phyloP scores from a whole-genome alignment of 1,140 invertebrate species.

The Acyrthosiphon pisum region DNA sequence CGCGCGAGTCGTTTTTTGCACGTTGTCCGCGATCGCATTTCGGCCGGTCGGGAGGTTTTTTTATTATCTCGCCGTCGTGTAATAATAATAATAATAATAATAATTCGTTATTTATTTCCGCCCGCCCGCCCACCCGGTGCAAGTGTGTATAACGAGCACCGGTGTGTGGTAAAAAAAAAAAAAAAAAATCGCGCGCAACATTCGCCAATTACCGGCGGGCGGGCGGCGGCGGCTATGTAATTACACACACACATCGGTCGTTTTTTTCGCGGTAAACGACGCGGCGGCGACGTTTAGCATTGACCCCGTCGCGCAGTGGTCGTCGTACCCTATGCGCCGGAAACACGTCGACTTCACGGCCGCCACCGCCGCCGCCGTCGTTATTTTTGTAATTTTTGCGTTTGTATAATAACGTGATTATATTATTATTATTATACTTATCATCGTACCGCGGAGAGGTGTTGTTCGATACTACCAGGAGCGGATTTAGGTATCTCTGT shows the following conservation, averaged over 20 bases:
- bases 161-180: not conserved
- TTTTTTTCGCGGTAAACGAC: constrained; percentile 21
- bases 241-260: not conserved
- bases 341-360: not conserved
- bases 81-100: not conserved
- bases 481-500: too few species aligned
- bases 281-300: not conserved
- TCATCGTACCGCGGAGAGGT: not conserved
- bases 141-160: not conserved
- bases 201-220: constrained; percentile 10
- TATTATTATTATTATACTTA: not conserved
- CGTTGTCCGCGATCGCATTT: not conserved
- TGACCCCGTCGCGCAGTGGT: constrained; percentile 10
- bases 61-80: not conserved
- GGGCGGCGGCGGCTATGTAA: not conserved
- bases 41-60: not conserved
- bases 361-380: not conserved
- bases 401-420: not conserved
- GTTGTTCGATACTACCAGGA: not conserved
- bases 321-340: not conserved
- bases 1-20: not conserved
- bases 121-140: too few species aligned
- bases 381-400: not conserved
- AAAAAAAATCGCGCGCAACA: not conserved
- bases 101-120: constrained; percentile 6